phyloP scores from a whole-genome alignment of 2,797 vertebrate species.

The Setipinna tenuifilis region DNA sequence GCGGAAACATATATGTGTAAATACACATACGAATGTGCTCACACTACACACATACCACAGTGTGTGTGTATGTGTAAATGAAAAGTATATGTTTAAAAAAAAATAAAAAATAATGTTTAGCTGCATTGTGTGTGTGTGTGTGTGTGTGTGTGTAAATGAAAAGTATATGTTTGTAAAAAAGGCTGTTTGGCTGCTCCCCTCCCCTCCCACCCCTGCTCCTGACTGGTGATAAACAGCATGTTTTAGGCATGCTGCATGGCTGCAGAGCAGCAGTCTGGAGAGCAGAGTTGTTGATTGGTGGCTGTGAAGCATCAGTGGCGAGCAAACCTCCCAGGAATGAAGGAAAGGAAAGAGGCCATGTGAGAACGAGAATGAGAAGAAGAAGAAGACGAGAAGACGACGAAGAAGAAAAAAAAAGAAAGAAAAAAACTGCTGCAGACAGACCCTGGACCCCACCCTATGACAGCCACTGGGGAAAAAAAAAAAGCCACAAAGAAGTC shows the following conservation, averaged over 20 bases:
- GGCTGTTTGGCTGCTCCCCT: too few relatives aligned
- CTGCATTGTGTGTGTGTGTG: too few relatives aligned
- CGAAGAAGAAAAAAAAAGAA: neutral
- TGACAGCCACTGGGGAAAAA: neutral
- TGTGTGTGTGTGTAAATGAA: too few relatives aligned
- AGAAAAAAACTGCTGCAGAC: neutral
- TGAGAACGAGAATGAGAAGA: too few relatives aligned
- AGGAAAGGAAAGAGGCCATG: neutral
- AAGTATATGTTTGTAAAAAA: too few relatives aligned
- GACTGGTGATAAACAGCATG: too few relatives aligned
- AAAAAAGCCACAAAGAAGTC: neutral
- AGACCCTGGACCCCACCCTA: conserved; percentile 1
- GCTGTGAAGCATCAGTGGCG: conserved; percentile 15
- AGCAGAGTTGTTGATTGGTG: neutral
- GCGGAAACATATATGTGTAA: neutral
- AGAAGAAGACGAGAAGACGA: too few relatives aligned
- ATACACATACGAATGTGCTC: neutral
- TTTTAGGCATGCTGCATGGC: neutral
- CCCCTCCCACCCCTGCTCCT: too few relatives aligned
- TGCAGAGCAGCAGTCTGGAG: neutral
- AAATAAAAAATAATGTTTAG: too few relatives aligned
- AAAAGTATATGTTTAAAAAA: too few relatives aligned
- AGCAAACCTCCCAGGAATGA: conserved; percentile 17
- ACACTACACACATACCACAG: neutral
- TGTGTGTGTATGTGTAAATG: too few relatives aligned